A percentile compares a stretch with the other conserved stretches of the same genome.
Evolutionary conservation across 2,113 vertebrate genomes (phyloP).

Genomic region (Pollachius pollachius): DNA sequence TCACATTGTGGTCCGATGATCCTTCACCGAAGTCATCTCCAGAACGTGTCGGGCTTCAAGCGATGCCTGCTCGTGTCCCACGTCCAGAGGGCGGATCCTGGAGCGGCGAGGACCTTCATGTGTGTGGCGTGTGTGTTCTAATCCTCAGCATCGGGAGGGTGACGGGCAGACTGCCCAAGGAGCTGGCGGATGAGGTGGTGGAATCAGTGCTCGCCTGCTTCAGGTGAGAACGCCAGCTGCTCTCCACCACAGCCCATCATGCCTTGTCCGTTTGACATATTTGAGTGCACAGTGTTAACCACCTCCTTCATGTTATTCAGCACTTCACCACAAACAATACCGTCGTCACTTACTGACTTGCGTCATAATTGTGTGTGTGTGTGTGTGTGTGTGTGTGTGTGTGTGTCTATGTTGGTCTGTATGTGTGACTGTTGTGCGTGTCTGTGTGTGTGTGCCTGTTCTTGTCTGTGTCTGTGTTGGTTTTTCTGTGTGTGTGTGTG

Average conservation of each 20-base stretch:
- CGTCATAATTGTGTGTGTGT: no score
- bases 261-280: background rate
- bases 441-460: no score
- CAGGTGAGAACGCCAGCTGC: constrained; percentile 71
- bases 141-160: constrained; percentile 85
- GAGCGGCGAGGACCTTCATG: background rate
- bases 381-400: no score
- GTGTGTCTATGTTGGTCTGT: no score
- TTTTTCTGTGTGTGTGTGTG: constrained; percentile 1
- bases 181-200: constrained; percentile 93
- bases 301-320: background rate
- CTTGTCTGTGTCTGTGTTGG: no score
- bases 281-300: background rate
- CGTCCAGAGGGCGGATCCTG: no score
- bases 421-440: no score
- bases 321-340: background rate
- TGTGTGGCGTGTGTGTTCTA: constrained; percentile 7
- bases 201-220: constrained; percentile 92
- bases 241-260: background rate
- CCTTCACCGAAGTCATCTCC: no score
- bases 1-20: no score
- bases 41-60: no score
- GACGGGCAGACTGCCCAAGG: constrained; percentile 89
- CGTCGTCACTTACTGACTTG: no score
- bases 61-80: no score